Conservation (phyloP, 2,113 vertebrate genomes). For the Recurvirostra avosetta region DNA sequence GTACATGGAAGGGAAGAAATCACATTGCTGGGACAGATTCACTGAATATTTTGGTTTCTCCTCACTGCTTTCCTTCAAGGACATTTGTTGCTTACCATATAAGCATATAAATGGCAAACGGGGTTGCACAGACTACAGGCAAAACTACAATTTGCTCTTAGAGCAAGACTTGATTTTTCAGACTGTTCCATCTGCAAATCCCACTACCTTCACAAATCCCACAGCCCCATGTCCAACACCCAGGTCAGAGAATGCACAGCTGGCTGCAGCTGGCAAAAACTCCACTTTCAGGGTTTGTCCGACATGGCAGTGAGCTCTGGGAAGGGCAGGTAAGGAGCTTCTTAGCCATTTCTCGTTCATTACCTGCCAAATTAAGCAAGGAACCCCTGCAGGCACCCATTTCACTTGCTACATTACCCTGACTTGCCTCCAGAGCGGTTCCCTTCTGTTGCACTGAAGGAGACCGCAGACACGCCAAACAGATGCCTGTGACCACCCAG, state of each 20-base stretch:
- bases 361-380: not conserved
- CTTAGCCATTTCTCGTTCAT: not conserved
- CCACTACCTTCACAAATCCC: not conserved
- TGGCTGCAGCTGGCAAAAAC: not conserved
- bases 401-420: not conserved
- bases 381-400: not conserved
- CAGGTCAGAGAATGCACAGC: not conserved
- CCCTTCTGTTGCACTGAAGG: not conserved
- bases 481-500: not conserved
- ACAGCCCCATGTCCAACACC: not conserved
- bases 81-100: not conserved
- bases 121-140: not conserved
- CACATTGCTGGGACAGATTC: not conserved
- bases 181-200: not conserved
- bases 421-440: not conserved
- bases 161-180: not conserved
- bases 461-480: fast-evolving
- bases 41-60: not conserved
- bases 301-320: fast-evolving
- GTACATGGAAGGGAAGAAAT: not conserved
- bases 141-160: not conserved
- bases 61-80: not conserved
- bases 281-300: not conserved
- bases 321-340: not conserved
- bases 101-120: not conserved